Percentiles rank a stretch among this genome's conserved stretches.
Evolutionary conservation across 1,140 invertebrate species (phyloP).

Genomic region (Drosophila chauvacae): DNA sequence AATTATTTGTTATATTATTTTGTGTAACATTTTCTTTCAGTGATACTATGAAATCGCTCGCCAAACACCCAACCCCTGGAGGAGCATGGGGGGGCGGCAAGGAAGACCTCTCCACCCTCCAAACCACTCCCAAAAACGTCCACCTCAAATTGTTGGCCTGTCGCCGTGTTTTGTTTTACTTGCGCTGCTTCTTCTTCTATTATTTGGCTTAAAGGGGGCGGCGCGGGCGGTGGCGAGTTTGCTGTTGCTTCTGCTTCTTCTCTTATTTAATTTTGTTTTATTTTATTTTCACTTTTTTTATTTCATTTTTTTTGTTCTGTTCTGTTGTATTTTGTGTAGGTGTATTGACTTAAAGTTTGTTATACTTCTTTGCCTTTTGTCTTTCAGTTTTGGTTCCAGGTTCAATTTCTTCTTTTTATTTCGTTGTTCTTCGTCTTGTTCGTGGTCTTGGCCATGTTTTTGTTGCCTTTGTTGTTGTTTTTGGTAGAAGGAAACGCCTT

Average conservation of each 20-base stretch:
- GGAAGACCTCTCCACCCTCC: background rate
- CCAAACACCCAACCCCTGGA: background rate
- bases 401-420: slow-evolving; percentile 34
- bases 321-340: slow-evolving; percentile 63
- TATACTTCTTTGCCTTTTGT: slow-evolving; percentile 76
- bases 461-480: slow-evolving; percentile 31
- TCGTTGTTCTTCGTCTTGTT: slow-evolving; percentile 19
- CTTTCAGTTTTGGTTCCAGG: slow-evolving; percentile 45
- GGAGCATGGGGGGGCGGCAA: background rate
- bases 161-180: slow-evolving; percentile 71
- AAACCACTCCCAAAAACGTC: slow-evolving; percentile 14
- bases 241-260: slow-evolving; percentile 46
- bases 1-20: too few species aligned
- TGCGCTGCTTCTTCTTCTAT: slow-evolving; percentile 53
- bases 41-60: background rate
- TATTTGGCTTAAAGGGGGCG: slow-evolving; percentile 12
- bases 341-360: slow-evolving; percentile 81
- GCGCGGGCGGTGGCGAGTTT: slow-evolving; percentile 31
- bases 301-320: slow-evolving; percentile 8
- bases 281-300: slow-evolving; percentile 33
- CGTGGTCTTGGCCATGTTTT: slow-evolving; percentile 31
- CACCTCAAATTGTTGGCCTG: slow-evolving; percentile 55
- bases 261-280: slow-evolving; percentile 65
- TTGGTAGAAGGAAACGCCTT: slow-evolving; percentile 68
- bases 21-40: background rate